Conservation (phyloP, 2,113 vertebrate genomes). For the Myrmecophaga tridactyla region DNA sequence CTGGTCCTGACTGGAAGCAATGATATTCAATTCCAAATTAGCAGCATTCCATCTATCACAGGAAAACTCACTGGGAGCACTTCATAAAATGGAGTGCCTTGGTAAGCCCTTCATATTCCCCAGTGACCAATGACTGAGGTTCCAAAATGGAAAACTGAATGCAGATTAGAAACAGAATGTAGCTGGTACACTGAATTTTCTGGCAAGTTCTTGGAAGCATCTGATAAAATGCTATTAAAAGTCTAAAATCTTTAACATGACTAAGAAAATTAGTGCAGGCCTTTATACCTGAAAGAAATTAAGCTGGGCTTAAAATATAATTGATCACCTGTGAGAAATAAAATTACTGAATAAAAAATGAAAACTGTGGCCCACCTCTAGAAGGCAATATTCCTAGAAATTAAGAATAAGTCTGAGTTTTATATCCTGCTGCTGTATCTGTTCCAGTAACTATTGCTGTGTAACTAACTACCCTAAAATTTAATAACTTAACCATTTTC, state of each 20-base stretch:
- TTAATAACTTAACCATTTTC: not conserved
- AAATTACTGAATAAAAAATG: not conserved
- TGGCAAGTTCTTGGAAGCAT: not conserved
- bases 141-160: not conserved
- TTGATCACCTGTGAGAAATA: not conserved
- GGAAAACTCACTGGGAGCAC: not conserved
- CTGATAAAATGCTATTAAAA: not conserved
- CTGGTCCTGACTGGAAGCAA: not conserved
- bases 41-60: not conserved
- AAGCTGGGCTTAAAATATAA: not conserved
- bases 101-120: slow-evolving; percentile 2
- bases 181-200: not conserved
- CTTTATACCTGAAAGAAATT: not conserved
- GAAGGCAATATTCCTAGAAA: not conserved
- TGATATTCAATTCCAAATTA: not conserved
- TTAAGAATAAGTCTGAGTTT: not conserved
- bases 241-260: not conserved
- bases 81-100: not conserved
- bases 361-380: not conserved
- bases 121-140: not conserved
- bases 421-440: not conserved
- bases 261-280: not conserved
- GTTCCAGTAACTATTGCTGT: not conserved
- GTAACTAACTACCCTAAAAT: not conserved
- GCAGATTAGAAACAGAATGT: not conserved